These are phyloP conservation scores for Callyntrura guangdongensis DNA, from an alignment of 2,888 invertebrate genomes.

Conservation along the genomic window DNA sequence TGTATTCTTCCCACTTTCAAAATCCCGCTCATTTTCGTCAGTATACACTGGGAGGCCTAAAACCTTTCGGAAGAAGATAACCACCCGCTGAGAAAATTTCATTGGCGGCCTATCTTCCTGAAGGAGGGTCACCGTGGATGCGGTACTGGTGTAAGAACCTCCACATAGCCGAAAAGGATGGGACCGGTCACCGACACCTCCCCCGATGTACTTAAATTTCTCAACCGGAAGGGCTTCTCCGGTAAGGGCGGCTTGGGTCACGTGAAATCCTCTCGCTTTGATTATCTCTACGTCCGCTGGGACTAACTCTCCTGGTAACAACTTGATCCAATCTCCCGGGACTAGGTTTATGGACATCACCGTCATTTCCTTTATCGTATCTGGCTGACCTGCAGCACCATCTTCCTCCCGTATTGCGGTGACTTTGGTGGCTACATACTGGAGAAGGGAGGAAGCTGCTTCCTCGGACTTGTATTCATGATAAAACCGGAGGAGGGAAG, in stretches of 20 bases:
- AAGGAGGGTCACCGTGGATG: no score
- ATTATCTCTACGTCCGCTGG: constrained; percentile 30
- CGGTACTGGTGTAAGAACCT: no score
- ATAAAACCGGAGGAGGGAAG: constrained; percentile 65
- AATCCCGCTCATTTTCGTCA: background rate
- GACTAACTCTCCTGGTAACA: constrained; percentile 26
- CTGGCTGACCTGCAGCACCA: no score
- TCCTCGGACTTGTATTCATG: constrained; percentile 72
- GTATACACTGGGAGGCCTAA: constrained; percentile 66
- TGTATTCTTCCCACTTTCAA: background rate
- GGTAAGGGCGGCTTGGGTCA: constrained; percentile 34
- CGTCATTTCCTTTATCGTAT: background rate
- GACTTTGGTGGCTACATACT: constrained; percentile 66
- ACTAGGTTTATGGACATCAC: constrained; percentile 69
- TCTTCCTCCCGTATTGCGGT: constrained; percentile 66
- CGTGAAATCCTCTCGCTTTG: constrained; percentile 42
- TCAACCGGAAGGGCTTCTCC: constrained; percentile 64
- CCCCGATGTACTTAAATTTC: background rate
- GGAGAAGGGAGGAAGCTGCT: constrained; percentile 59
- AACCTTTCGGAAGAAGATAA: constrained; percentile 22
- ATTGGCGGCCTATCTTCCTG: no score
- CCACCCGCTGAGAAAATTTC: background rate
- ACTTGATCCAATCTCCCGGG: constrained; percentile 55
- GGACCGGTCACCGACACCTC: background rate
- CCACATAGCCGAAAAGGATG: no score